Conservation (phyloP, 2,797 vertebrate species). For the Pteronotus mesoamericanus region DNA sequence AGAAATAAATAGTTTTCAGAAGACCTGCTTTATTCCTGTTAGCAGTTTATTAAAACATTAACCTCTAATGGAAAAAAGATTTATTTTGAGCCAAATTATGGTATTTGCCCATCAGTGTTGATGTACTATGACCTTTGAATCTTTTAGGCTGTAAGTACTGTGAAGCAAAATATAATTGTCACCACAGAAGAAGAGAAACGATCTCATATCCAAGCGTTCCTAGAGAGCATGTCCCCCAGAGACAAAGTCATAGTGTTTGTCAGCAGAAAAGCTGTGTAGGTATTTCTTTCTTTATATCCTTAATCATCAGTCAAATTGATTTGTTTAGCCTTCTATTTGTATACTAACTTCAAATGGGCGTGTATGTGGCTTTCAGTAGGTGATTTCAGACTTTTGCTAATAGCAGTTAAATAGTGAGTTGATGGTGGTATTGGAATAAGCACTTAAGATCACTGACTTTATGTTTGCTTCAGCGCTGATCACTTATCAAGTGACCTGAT, state of each 20-base stretch:
- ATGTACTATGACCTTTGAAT: constrained; percentile 46
- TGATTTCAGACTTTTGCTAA: neutral
- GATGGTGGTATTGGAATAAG: neutral
- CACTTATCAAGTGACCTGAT: constrained; percentile 94
- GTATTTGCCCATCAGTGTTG: neutral
- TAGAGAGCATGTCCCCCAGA: constrained; percentile 88
- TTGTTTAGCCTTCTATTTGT: neutral
- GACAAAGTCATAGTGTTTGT: constrained; percentile 97
- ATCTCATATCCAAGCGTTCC: constrained; percentile 87
- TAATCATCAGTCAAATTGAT: neutral
- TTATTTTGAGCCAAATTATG: neutral
- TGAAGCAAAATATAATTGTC: constrained; percentile 90
- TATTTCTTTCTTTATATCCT: constrained; percentile 38
- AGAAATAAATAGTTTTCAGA: neutral
- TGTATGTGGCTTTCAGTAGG: neutral
- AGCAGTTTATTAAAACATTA: neutral
- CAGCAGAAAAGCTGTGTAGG: constrained; percentile 92
- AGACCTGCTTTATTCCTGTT: neutral
- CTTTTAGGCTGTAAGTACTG: constrained; percentile 91
- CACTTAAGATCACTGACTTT: constrained; percentile 33
- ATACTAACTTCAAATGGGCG: neutral
- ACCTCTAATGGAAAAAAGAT: neutral
- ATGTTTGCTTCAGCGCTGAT: constrained; percentile 85
- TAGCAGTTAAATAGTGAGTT: neutral
- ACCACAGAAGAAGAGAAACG: constrained; percentile 93